Evolutionary conservation across 1,140 invertebrate species (phyloP).

Genomic region (Lordiphosa clarofinis): DNA sequence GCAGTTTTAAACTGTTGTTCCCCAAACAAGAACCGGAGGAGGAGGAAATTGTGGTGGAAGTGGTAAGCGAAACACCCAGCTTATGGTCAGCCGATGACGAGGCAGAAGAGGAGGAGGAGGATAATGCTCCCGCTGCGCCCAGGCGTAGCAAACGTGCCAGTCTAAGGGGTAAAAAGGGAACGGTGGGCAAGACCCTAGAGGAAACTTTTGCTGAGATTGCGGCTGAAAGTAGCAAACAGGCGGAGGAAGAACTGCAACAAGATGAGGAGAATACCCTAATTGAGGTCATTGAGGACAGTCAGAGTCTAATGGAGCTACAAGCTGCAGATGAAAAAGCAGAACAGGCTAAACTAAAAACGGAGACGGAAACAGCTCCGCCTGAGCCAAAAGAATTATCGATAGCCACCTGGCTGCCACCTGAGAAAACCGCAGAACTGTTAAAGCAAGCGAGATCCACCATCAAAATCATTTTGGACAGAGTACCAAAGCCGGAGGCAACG

Average conservation of each 20-base stretch:
- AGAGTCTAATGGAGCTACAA: neutral
- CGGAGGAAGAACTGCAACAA: slow-evolving; percentile 4
- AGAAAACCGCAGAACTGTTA: too few relatives aligned
- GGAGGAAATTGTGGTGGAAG: slow-evolving; percentile 20
- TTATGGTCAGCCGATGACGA: slow-evolving; percentile 30
- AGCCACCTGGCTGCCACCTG: too few relatives aligned
- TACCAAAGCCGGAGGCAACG: too few relatives aligned
- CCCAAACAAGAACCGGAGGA: neutral
- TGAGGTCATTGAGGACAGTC: slow-evolving; percentile 30
- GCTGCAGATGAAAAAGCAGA: neutral
- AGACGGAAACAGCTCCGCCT: too few relatives aligned
- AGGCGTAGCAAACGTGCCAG: slow-evolving; percentile 40
- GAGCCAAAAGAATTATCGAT: too few relatives aligned
- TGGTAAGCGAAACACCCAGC: slow-evolving; percentile 24
- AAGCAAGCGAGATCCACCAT: too few relatives aligned
- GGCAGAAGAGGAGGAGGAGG: slow-evolving; percentile 2
- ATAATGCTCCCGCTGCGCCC: neutral
- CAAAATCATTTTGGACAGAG: too few relatives aligned
- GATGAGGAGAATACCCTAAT: slow-evolving; percentile 24
- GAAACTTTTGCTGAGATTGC: slow-evolving; percentile 58
- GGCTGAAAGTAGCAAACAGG: slow-evolving; percentile 35
- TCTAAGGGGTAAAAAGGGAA: neutral
- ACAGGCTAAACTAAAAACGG: neutral
- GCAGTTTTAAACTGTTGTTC: slow-evolving; percentile 8
- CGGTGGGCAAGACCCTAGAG: slow-evolving; percentile 47